phyloP scores from a whole-genome alignment of 1,140 invertebrate species.

The Drosophila quadrilineata region DNA sequence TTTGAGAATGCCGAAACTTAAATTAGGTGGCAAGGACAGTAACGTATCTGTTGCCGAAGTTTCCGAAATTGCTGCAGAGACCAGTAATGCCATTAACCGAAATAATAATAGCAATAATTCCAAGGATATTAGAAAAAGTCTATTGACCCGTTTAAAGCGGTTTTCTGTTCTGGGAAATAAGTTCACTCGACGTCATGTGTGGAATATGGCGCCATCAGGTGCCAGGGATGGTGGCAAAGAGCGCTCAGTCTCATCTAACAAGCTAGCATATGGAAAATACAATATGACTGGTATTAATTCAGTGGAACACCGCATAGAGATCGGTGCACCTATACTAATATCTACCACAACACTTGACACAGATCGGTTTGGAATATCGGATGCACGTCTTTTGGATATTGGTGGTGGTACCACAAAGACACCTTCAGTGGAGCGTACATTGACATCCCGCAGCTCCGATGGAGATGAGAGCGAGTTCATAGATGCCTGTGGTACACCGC shows the following conservation, averaged over 20 bases:
- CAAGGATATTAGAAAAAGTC: slow-evolving; percentile 46
- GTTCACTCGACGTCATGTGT: slow-evolving; percentile 58
- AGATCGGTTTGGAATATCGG: slow-evolving; percentile 73
- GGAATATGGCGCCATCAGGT: slow-evolving; percentile 43
- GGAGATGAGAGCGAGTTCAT: slow-evolving; percentile 70
- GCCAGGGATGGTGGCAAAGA: slow-evolving; percentile 4
- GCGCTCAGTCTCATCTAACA: slow-evolving; percentile 47
- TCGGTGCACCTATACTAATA: slow-evolving; percentile 77
- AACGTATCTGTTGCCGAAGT: slow-evolving; percentile 44
- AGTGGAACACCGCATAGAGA: slow-evolving; percentile 76
- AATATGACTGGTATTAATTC: slow-evolving; percentile 78
- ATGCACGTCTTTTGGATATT: slow-evolving; percentile 66
- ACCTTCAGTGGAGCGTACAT: slow-evolving; percentile 49
- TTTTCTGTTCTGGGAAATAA: slow-evolving; percentile 73
- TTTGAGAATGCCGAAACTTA: slow-evolving; percentile 73
- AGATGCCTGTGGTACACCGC: slow-evolving; percentile 61
- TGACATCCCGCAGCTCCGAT: slow-evolving; percentile 69
- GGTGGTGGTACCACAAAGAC: slow-evolving; percentile 71
- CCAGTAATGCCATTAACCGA: slow-evolving; percentile 23
- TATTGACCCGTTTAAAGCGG: slow-evolving; percentile 73
- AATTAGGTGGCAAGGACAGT: slow-evolving; percentile 63
- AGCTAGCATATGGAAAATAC: slow-evolving; percentile 69
- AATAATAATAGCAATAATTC: slow-evolving; percentile 30
- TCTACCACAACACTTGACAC: slow-evolving; percentile 77
- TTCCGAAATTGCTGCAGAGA: slow-evolving; percentile 23